phyloP scores from a whole-genome alignment of 2,797 vertebrate species.

The Saguinus oedipus region DNA sequence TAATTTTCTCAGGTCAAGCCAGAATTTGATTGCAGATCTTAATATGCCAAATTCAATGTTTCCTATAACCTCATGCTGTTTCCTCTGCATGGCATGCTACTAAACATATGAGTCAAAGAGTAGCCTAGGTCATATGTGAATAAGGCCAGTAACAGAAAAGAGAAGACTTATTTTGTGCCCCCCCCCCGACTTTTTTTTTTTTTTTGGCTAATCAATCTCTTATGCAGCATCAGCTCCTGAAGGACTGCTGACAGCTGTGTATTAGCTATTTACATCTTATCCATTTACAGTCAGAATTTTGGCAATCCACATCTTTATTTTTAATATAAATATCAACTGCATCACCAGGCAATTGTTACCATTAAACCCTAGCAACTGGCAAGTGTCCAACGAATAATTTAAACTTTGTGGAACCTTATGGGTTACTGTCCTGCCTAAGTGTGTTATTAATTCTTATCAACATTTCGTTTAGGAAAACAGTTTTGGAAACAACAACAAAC shows the following conservation, averaged over 20 bases:
- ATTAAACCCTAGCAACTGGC: not conserved
- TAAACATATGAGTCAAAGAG: not conserved
- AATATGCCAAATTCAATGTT: not conserved
- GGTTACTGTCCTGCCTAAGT: not conserved
- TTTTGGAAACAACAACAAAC: not conserved
- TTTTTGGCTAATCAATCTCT: not conserved
- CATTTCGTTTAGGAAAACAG: not conserved
- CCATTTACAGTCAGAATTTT: not conserved
- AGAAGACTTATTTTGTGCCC: not conserved
- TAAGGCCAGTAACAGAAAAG: not conserved
- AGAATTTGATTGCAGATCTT: not conserved
- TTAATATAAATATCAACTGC: not conserved
- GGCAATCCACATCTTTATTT: slow-evolving; percentile 1
- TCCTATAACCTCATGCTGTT: not conserved
- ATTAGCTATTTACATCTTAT: slow-evolving; percentile 14
- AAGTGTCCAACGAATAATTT: slow-evolving; percentile 6
- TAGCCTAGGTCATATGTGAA: not conserved
- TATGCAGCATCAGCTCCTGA: not conserved
- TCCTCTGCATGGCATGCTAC: not conserved
- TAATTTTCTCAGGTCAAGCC: not conserved
- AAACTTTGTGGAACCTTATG: not conserved
- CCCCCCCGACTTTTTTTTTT: not conserved
- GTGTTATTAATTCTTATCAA: slow-evolving; percentile 32
- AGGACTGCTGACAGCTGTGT: not conserved
- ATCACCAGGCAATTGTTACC: not conserved